Evolutionary conservation across 92 coral and sea anemone genomes (phyloP), one percentile per base, ranked within the genome.

Genomic region (Zoanthus solanderi): DNA sequence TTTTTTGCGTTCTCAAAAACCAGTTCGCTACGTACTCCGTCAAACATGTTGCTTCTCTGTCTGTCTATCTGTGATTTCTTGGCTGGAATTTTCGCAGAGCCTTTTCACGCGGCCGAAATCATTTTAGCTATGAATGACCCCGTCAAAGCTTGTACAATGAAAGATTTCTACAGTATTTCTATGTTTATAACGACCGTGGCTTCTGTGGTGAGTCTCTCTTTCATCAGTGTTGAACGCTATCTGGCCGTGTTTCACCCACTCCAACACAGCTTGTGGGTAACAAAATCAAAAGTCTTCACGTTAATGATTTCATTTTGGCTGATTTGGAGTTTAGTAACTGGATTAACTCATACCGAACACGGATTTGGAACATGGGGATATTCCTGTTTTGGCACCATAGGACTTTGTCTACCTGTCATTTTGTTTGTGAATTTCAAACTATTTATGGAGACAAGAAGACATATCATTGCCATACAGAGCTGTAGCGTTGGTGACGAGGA

Each of bases 31-130:
- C 87, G 90, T 37, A 85, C 92, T 54, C 90, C 92, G 52, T 86
- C 92, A 10, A 90, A 90, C 65, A 34, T 90, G 46, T 42, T 90
- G 60, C 78, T 86, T 53, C 67, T 90, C 6, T 76, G 90, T 50
- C 65, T 90, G 63, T 90, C 92, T 42, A 42, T 78, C 30, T 56
- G 92, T 31, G 92, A 90, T 82, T 90, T 90, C 57, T 73, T 90
- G 1, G 90, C 87, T 31, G 92, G 92, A 34, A 72, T 85, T 10
- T 78, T 85, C 44, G 87, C 92, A n/a, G 89, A 90, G 44, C 92
- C 92, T 13, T 11, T 90, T 18, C 67, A 85, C n/a, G 82, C 85
- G 4, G 75, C 87, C 28, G 92, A 90, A 83, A 78, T 68, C 7
- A 89, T 61, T 45, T 72, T 86, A 17, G 76, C 83, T 12, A 80